Conservation (phyloP, 2,113 vertebrate species). For the Pleuronectes platessa region DNA sequence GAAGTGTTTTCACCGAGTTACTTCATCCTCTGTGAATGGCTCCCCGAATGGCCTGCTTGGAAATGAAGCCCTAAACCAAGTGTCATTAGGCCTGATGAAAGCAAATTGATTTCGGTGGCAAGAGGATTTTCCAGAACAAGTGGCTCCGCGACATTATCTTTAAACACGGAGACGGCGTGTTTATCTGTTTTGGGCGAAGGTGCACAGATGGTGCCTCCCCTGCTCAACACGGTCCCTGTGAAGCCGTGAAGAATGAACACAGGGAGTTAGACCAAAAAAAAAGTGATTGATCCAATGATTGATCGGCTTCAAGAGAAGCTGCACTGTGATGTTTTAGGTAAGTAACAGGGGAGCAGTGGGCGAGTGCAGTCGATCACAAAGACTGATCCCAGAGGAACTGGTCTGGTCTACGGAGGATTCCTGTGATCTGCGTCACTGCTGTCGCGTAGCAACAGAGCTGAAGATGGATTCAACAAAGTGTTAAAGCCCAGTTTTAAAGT, state of each 20-base stretch:
- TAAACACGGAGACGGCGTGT: constrained; percentile 25
- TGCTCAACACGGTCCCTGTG: constrained; percentile 41
- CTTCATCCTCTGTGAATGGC: constrained; percentile 42
- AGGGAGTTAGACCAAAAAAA: too few relatives aligned
- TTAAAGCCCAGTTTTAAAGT: background rate
- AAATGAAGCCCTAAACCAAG: constrained; percentile 59
- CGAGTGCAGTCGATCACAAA: background rate
- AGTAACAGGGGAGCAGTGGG: too few relatives aligned
- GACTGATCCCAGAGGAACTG: background rate
- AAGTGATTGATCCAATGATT: too few relatives aligned
- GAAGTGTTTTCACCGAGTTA: constrained; percentile 57
- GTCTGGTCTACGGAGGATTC: background rate
- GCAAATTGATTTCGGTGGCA: constrained; percentile 71
- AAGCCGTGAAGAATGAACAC: constrained; percentile 45
- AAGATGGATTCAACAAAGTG: background rate
- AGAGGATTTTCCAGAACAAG: constrained; percentile 61
- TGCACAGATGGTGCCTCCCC: constrained; percentile 65
- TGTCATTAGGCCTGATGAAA: constrained; percentile 73
- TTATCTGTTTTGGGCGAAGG: constrained; percentile 10
- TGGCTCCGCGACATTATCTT: constrained; percentile 44
- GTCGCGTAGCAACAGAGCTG: background rate
- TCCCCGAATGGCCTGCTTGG: constrained; percentile 34
- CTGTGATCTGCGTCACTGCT: background rate
- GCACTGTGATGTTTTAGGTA: too few relatives aligned
- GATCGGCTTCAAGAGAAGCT: too few relatives aligned